Evolutionary conservation across 2,797 vertebrate species (phyloP).

Genomic region (Rhinichthys osculus): DNA sequence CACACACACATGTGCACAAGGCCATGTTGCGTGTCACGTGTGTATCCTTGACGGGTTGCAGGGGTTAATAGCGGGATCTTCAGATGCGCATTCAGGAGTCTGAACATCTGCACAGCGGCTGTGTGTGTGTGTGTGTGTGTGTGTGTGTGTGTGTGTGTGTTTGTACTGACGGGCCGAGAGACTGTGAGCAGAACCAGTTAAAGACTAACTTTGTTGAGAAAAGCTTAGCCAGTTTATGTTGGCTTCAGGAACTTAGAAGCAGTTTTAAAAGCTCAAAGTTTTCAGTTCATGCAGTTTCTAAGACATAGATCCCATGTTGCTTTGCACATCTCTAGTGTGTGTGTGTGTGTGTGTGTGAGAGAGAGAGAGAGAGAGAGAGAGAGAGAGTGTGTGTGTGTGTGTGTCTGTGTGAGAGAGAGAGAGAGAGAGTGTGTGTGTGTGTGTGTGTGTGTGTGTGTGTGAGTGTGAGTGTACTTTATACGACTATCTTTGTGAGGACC

Average conservation of each 20-base stretch:
- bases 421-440: too few species aligned
- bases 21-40: slow-evolving; percentile 89
- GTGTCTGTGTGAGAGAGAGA: neutral
- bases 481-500: too few species aligned
- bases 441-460: too few species aligned
- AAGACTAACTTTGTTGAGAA: neutral
- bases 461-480: too few species aligned
- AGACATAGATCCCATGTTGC: neutral
- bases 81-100: neutral
- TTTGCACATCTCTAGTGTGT: slow-evolving; percentile 9
- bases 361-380: neutral
- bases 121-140: neutral
- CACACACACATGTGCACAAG: slow-evolving; percentile 80
- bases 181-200: neutral
- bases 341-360: neutral
- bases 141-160: too few species aligned
- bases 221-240: neutral
- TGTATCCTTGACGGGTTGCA: slow-evolving; percentile 78
- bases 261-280: neutral
- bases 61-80: slow-evolving; percentile 10
- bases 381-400: neutral
- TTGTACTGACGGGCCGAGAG: neutral
- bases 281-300: too few species aligned
- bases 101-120: slow-evolving; percentile 12
- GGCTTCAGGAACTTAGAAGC: neutral